Evolutionary conservation across 53 echinoderm and acorn worm species (phyloP).

Genomic region (Echinometra lucunter): DNA sequence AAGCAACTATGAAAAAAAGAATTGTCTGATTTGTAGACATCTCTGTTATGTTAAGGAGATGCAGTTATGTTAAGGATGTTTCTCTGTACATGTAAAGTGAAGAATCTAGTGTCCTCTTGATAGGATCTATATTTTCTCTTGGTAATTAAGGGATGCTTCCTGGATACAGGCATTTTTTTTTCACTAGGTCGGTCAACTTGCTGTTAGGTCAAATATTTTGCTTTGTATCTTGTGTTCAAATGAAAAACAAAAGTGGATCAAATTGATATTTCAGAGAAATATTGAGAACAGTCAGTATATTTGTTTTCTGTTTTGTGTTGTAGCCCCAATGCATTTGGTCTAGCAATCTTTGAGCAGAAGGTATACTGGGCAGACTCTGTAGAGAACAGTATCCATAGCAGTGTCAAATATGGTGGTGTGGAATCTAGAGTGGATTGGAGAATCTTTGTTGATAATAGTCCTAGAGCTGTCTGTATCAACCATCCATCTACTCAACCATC

Average conservation of each 20-base stretch:
- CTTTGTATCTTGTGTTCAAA: no score
- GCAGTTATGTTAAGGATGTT: no score
- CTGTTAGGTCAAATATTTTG: no score
- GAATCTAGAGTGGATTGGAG: conserved; percentile 57
- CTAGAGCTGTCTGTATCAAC: conserved; percentile 20
- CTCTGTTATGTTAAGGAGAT: no score
- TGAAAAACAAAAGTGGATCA: no score
- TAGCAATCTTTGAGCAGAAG: conserved; percentile 67
- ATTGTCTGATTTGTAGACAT: no score
- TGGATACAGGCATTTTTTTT: no score
- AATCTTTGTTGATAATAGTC: conserved; percentile 42
- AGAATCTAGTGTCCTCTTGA: neutral
- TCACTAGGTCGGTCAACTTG: no score
- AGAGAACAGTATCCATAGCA: conserved; percentile 48
- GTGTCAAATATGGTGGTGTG: conserved; percentile 26
- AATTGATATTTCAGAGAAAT: no score
- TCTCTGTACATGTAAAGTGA: no score
- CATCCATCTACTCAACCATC: conserved; percentile 59
- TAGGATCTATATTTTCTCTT: neutral
- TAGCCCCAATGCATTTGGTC: conserved; percentile 64
- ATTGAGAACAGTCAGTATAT: neutral
- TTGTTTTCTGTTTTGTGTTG: neutral
- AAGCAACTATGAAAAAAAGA: neutral
- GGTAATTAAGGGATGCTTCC: no score
- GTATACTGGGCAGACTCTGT: conserved; percentile 65